Conservation (phyloP, 2,797 vertebrate species). For the Etheostoma perlongum region DNA sequence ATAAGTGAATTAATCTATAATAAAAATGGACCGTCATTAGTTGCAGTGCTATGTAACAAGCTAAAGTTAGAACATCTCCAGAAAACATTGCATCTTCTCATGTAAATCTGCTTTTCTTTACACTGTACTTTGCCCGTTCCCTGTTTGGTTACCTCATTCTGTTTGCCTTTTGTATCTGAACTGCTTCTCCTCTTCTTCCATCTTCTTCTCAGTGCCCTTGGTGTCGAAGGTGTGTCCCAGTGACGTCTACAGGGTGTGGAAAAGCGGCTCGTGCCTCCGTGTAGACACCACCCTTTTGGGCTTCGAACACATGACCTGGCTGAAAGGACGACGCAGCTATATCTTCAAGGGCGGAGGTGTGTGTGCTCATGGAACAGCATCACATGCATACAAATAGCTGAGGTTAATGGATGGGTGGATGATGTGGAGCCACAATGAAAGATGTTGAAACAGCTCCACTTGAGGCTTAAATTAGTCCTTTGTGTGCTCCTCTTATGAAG, state of each 20-base stretch:
- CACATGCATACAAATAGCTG: background rate
- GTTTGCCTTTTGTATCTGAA: constrained; percentile 7
- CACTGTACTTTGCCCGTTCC: background rate
- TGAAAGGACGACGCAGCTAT: constrained; percentile 95
- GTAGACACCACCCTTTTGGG: constrained; percentile 96
- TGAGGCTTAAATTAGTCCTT: background rate
- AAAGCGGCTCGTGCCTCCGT: constrained; percentile 93
- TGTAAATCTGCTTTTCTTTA: background rate
- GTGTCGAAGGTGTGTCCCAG: constrained; percentile 97
- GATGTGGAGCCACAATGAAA: too few relatives aligned
- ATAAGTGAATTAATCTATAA: background rate
- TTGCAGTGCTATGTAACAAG: too few relatives aligned
- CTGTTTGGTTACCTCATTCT: background rate
- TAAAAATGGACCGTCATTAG: background rate
- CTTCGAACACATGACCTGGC: constrained; percentile 98
- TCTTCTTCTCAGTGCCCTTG: constrained; percentile 86
- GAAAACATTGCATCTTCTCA: background rate
- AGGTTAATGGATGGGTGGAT: background rate
- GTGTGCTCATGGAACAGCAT: constrained; percentile 18
- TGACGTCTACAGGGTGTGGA: constrained; percentile 96
- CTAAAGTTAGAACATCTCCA: background rate
- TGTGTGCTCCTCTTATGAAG: constrained; percentile 67
- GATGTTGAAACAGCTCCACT: background rate
- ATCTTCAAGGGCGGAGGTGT: constrained; percentile 96
- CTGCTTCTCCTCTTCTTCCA: background rate